A percentile compares a stretch with the other conserved stretches of the same genome.
These are phyloP conservation scores for Agrypnia vestita DNA, from an alignment of 1,140 invertebrate species.

Conservation along the genomic window DNA sequence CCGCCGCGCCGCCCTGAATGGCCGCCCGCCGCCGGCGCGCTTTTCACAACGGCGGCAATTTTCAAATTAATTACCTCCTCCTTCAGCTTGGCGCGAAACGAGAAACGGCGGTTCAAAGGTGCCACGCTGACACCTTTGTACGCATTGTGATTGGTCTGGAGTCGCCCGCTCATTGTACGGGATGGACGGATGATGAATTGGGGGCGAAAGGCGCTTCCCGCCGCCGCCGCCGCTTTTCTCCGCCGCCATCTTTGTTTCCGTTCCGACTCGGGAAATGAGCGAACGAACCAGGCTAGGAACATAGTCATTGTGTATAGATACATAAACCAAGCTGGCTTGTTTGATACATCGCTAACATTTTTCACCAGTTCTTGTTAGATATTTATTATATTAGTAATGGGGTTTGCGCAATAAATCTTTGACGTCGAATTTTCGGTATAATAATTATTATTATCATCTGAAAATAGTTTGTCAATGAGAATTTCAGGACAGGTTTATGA, in stretches of 20 bases:
- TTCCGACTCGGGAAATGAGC: background rate
- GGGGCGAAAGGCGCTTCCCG: background rate
- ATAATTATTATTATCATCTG: too few species aligned
- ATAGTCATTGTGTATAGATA: too few species aligned
- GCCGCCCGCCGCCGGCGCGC: background rate
- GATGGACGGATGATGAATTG: conserved; percentile 22
- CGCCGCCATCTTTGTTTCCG: conserved; percentile 37
- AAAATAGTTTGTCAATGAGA: too few species aligned
- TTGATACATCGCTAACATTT: too few species aligned
- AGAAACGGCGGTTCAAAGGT: conserved; percentile 18
- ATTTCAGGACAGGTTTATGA: too few species aligned
- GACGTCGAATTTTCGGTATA: too few species aligned
- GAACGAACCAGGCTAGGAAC: too few species aligned
- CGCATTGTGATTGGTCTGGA: background rate
- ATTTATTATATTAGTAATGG: too few species aligned
- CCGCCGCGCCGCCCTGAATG: background rate
- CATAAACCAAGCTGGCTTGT: too few species aligned
- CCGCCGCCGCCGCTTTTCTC: conserved; percentile 13
- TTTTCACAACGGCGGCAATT: background rate
- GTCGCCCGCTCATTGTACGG: conserved; percentile 31
- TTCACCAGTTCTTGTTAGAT: too few species aligned
- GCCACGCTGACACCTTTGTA: conserved; percentile 29
- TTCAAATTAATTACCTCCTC: background rate
- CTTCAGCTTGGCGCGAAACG: too few species aligned
- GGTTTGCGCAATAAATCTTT: too few species aligned